Evolutionary conservation across 2,888 invertebrate species (phyloP), one percentile per base, ranked within the genome.

Genomic region (Cartodere bifasciata): DNA sequence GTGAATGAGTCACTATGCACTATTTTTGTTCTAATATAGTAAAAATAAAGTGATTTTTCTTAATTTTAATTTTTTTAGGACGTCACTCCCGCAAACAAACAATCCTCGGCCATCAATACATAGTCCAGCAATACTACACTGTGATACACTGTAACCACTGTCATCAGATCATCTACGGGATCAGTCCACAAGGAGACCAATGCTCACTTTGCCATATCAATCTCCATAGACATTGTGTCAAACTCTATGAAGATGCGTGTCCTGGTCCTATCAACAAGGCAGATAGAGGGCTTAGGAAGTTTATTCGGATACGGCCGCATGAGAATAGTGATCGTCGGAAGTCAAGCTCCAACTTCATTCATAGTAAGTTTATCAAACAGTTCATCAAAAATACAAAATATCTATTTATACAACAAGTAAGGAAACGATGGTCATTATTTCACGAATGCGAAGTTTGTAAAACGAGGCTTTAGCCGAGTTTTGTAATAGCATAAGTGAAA

Each of bases 111-210:
- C 97, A 97, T 64, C 83, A 87, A 60, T 79, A 94, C 53, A 75
- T 79, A 49, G 77, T 84, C 48, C 80, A 84, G 54, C 86, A 88
- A 63, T 83, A 92, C 64, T 83, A 78, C 54, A 80, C 82, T 42
- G 84, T 88, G 52, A 87, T 85, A 42, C 77, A 81, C 63, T 98
- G 97, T 63, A 86, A 88, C 65, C 83, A 85, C 63, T 97, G 97
- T 65, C 82, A 85, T 53, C 71, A 77, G 54, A 80, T 87, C 43
- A 81, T 97, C 46, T 87, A 88, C 72, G 97, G 97, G 28, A 82
- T 97, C 36, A 91, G 92, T 50, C 90, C 92, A 42, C 95, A 97
- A 64, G 95, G 94, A 34, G 94, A 86, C 68, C 84, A 90, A 53
- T 98, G 97, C 63, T 74, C 81, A 57, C 61, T 50, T 27, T 62